Conservation (phyloP, 2,888 invertebrate genomes). For the Ectemnius continuus region DNA sequence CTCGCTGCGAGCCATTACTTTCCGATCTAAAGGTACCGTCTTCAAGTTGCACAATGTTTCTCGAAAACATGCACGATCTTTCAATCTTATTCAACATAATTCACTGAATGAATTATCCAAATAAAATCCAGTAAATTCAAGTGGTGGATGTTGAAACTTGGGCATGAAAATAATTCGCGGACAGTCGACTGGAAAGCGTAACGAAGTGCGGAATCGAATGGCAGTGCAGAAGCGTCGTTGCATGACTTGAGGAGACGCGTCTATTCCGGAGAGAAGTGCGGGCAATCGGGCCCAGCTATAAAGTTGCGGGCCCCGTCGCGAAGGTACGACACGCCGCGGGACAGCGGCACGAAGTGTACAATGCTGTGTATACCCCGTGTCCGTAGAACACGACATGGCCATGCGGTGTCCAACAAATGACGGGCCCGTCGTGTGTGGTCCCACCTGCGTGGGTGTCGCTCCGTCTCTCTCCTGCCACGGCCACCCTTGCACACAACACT, state of each 20-base stretch:
- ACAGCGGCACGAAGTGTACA: conserved; percentile 72
- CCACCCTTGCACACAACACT: conserved; percentile 16
- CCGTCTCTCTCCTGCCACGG: conserved; percentile 35
- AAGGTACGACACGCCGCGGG: conserved; percentile 70
- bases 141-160: no score
- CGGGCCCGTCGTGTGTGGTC: conserved; percentile 76
- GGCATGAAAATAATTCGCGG: no score
- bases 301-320: conserved; percentile 63
- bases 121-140: no score
- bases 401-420: conserved; percentile 76
- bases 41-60: no score
- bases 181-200: no score
- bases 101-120: no score
- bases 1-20: neutral
- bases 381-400: conserved; percentile 71
- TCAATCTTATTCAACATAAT: no score
- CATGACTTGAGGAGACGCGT: no score
- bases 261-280: conserved; percentile 42
- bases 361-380: conserved; percentile 67
- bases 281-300: conserved; percentile 69
- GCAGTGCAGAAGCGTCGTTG: no score
- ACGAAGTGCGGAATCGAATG: no score
- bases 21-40: neutral
- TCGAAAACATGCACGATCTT: no score
- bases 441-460: conserved; percentile 74